Conservation (phyloP, 2,888 invertebrate genomes). For the Isoperla grammatica region DNA sequence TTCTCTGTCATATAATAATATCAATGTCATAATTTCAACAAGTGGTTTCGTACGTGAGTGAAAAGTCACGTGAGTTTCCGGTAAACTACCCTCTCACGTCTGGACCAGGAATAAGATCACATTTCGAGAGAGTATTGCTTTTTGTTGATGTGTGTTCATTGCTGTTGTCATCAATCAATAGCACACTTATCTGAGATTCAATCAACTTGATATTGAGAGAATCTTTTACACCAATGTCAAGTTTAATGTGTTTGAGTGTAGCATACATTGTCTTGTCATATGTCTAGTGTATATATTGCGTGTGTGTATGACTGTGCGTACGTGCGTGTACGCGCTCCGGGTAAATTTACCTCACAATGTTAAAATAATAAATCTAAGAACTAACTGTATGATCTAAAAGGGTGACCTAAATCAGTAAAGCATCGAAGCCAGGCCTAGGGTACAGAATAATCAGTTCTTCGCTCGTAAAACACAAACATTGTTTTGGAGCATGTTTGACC, state of each 20-base stretch:
- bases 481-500: neutral
- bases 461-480: constrained; percentile 1
- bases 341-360: no score
- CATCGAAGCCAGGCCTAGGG: no score
- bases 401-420: no score
- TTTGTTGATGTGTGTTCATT: neutral
- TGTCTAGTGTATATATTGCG: constrained; percentile 5
- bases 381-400: no score
- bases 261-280: neutral
- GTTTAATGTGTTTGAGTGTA: neutral
- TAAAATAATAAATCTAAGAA: no score
- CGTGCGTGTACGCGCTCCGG: no score
- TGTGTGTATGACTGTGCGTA: neutral
- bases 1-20: no score
- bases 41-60: no score
- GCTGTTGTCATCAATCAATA: neutral
- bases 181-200: neutral
- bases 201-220: neutral
- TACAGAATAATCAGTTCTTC: neutral
- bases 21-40: no score
- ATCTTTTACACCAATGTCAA: constrained; percentile 8
- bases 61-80: no score
- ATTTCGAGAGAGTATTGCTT: neutral
- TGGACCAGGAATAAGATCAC: no score
- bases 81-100: no score